Base-by-base conservation (phyloP, 2,888 invertebrate species). In the Heliconius aoede region DNA sequence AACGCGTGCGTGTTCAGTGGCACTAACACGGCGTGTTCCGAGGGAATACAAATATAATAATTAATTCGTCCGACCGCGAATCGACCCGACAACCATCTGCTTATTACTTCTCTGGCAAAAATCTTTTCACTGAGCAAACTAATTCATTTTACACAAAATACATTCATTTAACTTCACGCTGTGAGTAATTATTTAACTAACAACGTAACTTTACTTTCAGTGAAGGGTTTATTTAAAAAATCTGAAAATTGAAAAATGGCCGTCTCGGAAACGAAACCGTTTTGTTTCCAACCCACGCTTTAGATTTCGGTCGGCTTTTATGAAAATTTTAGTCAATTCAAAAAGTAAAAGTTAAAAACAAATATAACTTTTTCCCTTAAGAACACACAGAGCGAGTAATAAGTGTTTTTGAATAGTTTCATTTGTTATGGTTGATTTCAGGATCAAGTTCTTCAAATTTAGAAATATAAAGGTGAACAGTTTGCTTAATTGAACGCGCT, bases 241-340 rank as follows among this genome's bases (percentile, higher is more conserved):
- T 79, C 72, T 65, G 28, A 68, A 24, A 32, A 15, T 72, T 65
- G 51, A 68, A 24, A 32, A 9, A 60, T 76, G 73, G 76, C 72
- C 51, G 73, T 32, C 79, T 65, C 77, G 75, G 79, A 72, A 78
- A 67, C 55, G 61, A 28, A 72, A 76, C 79, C 61, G 68, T 76
- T 73, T 72, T 26, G 40, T 55, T 60, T 40, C n/a, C 15, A 32
- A 46, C 64, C 55, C 46, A 65, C 13, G 46, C 55, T 65, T 36
- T 55, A 32, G 21, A 55, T 65, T 72, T 26, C 51, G 65, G 65
- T 30, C 24, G 30, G 30, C 36, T 58, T 40, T 72, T 30, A 72
- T 60, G 26, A 60, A 58, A 60, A 60, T 28, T 72, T 26, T 9
- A 40, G 72, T 21, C 26, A 60, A 21, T 60, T 40, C 26, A n/a